Percentiles rank a stretch among this genome's conserved stretches.
Evolutionary conservation across 2,797 vertebrate species (phyloP).

Genomic region (Spizella passerina): DNA sequence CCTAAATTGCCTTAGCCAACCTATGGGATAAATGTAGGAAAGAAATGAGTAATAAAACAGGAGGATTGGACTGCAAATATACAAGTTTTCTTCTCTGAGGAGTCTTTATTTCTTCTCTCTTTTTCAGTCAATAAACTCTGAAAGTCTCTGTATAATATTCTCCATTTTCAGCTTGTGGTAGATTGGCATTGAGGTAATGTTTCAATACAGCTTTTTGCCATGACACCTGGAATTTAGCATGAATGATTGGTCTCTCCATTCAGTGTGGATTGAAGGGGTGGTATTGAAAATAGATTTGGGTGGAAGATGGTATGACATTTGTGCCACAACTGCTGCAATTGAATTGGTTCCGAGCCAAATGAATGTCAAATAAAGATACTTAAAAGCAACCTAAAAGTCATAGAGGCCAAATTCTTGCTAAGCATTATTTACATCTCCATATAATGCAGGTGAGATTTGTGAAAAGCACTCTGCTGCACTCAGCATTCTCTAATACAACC

Average conservation of each 20-base stretch:
- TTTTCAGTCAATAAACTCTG: background rate
- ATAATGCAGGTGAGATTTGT: background rate
- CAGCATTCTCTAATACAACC: background rate
- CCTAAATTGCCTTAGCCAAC: background rate
- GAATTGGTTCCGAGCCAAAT: background rate
- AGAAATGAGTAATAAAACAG: background rate
- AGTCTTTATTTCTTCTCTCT: background rate
- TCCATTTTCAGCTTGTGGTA: background rate
- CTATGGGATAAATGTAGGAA: background rate
- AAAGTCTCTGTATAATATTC: background rate
- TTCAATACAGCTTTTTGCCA: background rate
- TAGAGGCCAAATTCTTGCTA: background rate
- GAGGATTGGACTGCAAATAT: background rate
- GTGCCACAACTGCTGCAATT: background rate
- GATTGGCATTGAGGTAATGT: background rate
- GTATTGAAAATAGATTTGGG: background rate
- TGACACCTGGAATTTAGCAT: background rate
- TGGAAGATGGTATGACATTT: background rate
- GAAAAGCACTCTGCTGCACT: background rate
- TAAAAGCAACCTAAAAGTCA: conserved; percentile 43
- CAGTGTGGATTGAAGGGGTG: background rate
- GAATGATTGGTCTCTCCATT: background rate
- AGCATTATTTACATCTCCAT: background rate
- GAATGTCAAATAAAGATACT: background rate
- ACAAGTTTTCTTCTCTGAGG: background rate